Conservation (phyloP, 2,797 vertebrate species). For the Karalla daura region DNA sequence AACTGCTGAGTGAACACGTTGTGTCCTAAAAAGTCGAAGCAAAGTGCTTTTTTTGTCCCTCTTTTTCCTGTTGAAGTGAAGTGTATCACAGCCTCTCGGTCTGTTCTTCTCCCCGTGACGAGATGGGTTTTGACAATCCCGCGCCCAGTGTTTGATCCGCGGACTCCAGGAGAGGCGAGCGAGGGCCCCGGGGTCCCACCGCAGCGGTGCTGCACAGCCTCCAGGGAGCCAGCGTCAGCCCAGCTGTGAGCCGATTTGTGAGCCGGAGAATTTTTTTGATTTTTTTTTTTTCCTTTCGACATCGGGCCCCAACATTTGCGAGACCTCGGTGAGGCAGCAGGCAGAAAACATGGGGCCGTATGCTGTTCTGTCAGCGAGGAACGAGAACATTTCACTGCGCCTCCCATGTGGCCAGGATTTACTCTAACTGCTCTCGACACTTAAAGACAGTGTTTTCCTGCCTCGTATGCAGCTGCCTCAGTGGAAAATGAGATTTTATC, state of each 20-base stretch:
- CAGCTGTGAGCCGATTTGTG: conserved; percentile 43
- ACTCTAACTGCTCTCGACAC: conserved; percentile 51
- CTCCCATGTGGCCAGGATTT: conserved; percentile 38
- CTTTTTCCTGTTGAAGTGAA: conserved; percentile 37
- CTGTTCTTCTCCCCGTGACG: conserved; percentile 25
- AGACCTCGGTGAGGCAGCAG: conserved; percentile 31
- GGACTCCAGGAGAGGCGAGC: conserved; percentile 34
- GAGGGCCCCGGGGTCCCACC: conserved; percentile 51
- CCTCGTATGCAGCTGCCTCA: conserved; percentile 19
- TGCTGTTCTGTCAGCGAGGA: conserved; percentile 39
- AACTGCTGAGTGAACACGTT: conserved; percentile 49
- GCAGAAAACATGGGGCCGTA: conserved; percentile 27
- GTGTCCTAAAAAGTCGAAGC: conserved; percentile 23
- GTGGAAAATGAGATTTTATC: conserved; percentile 28
- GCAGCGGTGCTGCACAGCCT: conserved; percentile 37
- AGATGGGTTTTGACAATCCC: conserved; percentile 61
- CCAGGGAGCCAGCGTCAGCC: conserved; percentile 49
- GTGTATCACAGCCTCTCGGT: conserved; percentile 30
- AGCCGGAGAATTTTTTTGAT: too few species aligned
- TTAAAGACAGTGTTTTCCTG: conserved; percentile 2
- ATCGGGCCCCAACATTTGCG: conserved; percentile 28
- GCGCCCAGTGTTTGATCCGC: conserved; percentile 53
- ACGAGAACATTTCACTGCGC: conserved; percentile 41
- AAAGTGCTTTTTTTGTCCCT: conserved; percentile 30
- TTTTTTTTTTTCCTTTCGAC: conserved; percentile 36